Base-by-base conservation (phyloP, 2,113 vertebrate species). In the Catharus bicknelli region DNA sequence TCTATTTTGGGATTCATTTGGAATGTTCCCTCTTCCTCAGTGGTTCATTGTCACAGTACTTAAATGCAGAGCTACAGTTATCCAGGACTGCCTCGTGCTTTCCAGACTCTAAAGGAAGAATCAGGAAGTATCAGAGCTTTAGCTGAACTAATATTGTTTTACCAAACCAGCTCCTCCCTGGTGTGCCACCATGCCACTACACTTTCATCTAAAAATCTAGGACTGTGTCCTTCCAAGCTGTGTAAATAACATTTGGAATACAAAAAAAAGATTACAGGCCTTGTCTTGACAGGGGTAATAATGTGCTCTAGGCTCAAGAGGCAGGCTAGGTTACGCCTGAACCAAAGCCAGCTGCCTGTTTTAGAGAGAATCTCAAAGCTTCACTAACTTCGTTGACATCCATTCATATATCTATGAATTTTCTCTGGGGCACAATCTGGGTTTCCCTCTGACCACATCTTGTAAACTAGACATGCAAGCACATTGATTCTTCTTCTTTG, bases 11-110 rank as follows among this genome's bases (percentile, higher is more conserved):
- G 86, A 88, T 47, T 67, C 62, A 53, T 57, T 85, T 0, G 0
- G 72, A 94, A 90, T 70, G 68, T 59, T 94, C 76, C 77, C 72
- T 88, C 76, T 90, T 70, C 68, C 68, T 83, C 19, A 62, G 55
- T n/a, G 80, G 77, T 74, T 88, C 79, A 83, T 67, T 88, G 47
- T 48, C 79, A 67, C 14, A 70, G 47, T 20, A 70, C 48, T 74
- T 40, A 80, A 76, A 81, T 0, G 2, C 2, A 67, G 63, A 67
- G 68, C 83, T 63, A 62, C 43, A 70, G 51, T 23, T 70, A 21
- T 69, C 50, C 72, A 83, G 59, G 51, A 67, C 43, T 53, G 42
- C 38, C 54, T 68, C 42, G 16, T 34, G n/a, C 55, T 51, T 74
- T 80, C 26, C 54, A 62, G 55, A 62, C 40, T 47, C 59, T 40